Conservation (phyloP, 1,140 invertebrate species). For the Temnothorax curvispinosus region DNA sequence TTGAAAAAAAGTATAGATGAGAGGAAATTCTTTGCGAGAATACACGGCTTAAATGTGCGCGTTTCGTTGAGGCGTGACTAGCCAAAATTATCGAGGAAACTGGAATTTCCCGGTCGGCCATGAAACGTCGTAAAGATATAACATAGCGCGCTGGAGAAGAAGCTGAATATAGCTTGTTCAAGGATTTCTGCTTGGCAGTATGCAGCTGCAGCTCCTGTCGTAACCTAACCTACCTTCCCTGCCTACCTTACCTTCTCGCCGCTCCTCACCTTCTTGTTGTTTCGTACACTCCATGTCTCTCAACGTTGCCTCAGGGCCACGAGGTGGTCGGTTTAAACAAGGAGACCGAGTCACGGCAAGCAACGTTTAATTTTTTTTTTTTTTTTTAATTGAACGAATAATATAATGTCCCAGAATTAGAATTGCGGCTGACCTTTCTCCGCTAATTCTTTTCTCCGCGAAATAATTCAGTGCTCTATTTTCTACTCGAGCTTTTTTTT, state of each 20-base stretch:
- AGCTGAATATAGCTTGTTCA: slow-evolving; percentile 64
- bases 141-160: slow-evolving; percentile 10
- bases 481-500: not conserved
- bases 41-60: not conserved
- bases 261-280: slow-evolving; percentile 59
- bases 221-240: slow-evolving; percentile 56
- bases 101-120: slow-evolving; percentile 47
- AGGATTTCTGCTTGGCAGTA: slow-evolving; percentile 68
- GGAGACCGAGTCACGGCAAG: slow-evolving; percentile 64
- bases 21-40: slow-evolving; percentile 6
- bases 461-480: slow-evolving; percentile 27
- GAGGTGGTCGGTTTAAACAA: slow-evolving; percentile 49
- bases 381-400: slow-evolving; percentile 19
- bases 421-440: not conserved
- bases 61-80: slow-evolving; percentile 21
- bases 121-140: slow-evolving; percentile 57
- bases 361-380: slow-evolving; percentile 63
- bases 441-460: not conserved
- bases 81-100: slow-evolving; percentile 65
- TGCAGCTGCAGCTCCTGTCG: slow-evolving; percentile 68
- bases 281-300: slow-evolving; percentile 49
- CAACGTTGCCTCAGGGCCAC: slow-evolving; percentile 56
- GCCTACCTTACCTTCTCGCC: slow-evolving; percentile 41
- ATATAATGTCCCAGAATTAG: slow-evolving; percentile 51
- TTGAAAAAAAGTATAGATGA: not conserved